Evolutionary conservation across 1,140 invertebrate genomes (phyloP), one percentile per base, ranked within the genome.

Genomic region (Heterodera carotae): DNA sequence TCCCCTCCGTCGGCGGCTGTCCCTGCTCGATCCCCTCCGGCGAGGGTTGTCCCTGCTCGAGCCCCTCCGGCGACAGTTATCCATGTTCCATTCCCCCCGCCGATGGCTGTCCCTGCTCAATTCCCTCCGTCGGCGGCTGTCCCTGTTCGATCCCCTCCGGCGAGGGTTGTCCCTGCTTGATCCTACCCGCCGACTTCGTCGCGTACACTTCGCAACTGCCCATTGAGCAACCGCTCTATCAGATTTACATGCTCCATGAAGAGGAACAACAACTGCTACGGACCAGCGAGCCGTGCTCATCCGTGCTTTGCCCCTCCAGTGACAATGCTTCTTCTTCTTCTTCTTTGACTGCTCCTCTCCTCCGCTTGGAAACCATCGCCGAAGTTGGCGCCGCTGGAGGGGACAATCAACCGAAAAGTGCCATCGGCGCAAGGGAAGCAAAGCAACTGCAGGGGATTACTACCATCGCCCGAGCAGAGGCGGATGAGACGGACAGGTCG

Each of bases 241-340:
- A 85, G 64, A 85, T 85, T 68, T 85, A 85, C 71, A 84, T 87
- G 79, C 56, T 87, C 4, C 77, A 85, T 53, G 79, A 85, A 66
- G 83, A 85, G n/a, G n/a, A n/a, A n/a, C 39, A 8, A 12, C 39
- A 8, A 12, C 36, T 39, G 36, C 39, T 43, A 12, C 39, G 6
- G 39, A 43, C 39, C 39, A 6, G 60, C 25, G 53, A 56, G 5
- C 48, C 48, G 48, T 22, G 48, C 48, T 56, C 48, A 5, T 56
- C 12, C 75, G 6, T 62, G 22, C 39, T 76, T 39, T 48, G 59
- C 48, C n/a, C n/a, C 39, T 8, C 74, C 31, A 59, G 72, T 2
- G 78, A 34, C 22, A 15, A 39, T 8, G 73, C 27, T 31, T 56
- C 53, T 66, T 31, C 34, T 25, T 22, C 78, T 29, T 56, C 53